These are phyloP conservation scores for Argyra leucocephala DNA, from an alignment of 2,888 invertebrate species.

Conservation along the genomic window DNA sequence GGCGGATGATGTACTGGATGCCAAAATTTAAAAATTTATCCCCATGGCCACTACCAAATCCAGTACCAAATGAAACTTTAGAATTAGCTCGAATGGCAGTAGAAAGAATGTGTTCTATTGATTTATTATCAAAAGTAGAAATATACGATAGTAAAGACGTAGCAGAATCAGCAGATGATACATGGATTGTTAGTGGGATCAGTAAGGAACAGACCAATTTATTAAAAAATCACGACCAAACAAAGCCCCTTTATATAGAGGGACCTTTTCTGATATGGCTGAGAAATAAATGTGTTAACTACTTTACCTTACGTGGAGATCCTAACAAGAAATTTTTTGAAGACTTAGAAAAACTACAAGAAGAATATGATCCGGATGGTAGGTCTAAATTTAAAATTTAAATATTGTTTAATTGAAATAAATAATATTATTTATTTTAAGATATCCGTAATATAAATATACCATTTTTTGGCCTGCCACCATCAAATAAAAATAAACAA, in stretches of 20 bases:
- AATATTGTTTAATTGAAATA: conserved; percentile 11
- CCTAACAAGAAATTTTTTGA: conserved; percentile 46
- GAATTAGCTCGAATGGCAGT: conserved; percentile 77
- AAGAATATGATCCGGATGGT: conserved; percentile 60
- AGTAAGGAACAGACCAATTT: conserved; percentile 65
- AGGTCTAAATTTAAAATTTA: conserved; percentile 21
- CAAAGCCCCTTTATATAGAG: conserved; percentile 67
- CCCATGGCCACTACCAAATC: conserved; percentile 73
- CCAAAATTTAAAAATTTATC: conserved; percentile 87
- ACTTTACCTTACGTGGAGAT: conserved; percentile 72
- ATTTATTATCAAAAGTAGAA: conserved; percentile 57
- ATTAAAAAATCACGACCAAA: conserved; percentile 52
- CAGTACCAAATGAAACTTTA: conserved; percentile 64
- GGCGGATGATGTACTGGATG: conserved; percentile 83
- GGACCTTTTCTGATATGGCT: conserved; percentile 78
- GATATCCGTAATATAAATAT: conserved; percentile 62
- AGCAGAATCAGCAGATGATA: conserved; percentile 69
- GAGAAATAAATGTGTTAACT: conserved; percentile 62
- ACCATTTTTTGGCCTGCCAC: conserved; percentile 46
- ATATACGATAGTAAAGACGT: conserved; percentile 60
- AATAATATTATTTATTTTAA: conserved; percentile 33
- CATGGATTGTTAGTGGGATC: conserved; percentile 86
- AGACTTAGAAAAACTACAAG: conserved; percentile 34
- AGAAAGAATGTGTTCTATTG: conserved; percentile 71
- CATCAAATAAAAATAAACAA: conserved; percentile 40